A percentile compares a stretch with the other conserved stretches of the same genome.
Conservation (phyloP, 2,888 invertebrate species). For the Eutolmus rufibarbis region DNA sequence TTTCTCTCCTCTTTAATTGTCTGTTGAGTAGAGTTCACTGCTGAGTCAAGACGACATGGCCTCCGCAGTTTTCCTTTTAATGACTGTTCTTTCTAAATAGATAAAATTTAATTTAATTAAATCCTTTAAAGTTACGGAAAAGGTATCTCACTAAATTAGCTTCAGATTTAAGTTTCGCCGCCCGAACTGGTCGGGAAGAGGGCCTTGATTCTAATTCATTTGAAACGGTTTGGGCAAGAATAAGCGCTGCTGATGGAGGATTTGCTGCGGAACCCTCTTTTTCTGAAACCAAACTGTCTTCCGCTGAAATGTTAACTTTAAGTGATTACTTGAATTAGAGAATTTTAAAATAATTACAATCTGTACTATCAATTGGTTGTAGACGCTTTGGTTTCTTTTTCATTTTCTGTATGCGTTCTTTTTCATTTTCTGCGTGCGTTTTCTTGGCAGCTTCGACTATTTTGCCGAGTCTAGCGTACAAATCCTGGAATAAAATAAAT, state of each 20-base stretch:
- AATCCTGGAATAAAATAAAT: not conserved
- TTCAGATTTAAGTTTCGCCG: constrained; percentile 56
- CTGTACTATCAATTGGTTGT: not conserved
- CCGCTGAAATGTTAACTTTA: not conserved
- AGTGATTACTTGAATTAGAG: not conserved
- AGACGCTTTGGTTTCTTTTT: constrained; percentile 2
- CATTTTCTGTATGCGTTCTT: not conserved
- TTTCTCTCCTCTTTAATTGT: not conserved
- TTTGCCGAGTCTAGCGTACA: not conserved
- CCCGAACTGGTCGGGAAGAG: constrained; percentile 54
- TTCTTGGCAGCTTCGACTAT: not conserved
- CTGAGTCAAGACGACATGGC: constrained; percentile 50
- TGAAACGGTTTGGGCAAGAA: not conserved
- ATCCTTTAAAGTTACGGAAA: not conserved
- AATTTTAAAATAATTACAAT: not conserved
- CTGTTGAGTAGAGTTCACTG: not conserved
- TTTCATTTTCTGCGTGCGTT: not conserved
- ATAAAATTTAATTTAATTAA: not conserved
- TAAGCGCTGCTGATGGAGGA: not conserved
- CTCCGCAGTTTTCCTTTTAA: constrained; percentile 54
- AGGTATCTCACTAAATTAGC: constrained; percentile 50
- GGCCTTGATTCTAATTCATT: not conserved
- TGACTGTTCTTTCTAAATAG: constrained; percentile 53
- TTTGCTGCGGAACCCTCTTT: not conserved
- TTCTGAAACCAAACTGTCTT: not conserved